Base-by-base conservation (phyloP, 2,113 vertebrate genomes). In the Tragelaphus strepsiceros region DNA sequence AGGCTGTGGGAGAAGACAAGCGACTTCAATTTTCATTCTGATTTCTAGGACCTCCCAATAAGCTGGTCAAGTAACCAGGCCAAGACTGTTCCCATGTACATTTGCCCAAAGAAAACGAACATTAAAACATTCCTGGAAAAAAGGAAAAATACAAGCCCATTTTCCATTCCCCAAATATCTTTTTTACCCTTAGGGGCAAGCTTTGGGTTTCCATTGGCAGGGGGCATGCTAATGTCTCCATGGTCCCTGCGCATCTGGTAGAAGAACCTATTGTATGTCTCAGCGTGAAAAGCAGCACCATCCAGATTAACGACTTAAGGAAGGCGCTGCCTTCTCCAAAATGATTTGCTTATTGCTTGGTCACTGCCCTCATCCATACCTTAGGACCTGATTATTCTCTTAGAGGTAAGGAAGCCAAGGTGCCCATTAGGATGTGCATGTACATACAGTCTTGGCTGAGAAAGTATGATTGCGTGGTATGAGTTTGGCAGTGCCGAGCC, bases 21-120 rank as follows among this genome's bases (percentile, higher is more conserved):
- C 46, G 53, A 93, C 83, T 97, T 93, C 86, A 94, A 95, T 93
- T 98, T 98, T 97, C 84, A 97, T 58, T 97, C 81, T 0, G 16
- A 96, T 96, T 97, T 96, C 96, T 96, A 87, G 84, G 98, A 98
- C 98, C 98, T 97, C 98, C 97, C 98, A 98, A 94, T 80, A 97
- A 97, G 97, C 81, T 97, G 96, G 98, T 97, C 97, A 94, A 96
- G 90, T 88, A 98, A 94, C 62, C 91, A 92, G 90, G 91, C 98
- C 96, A 95, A 98, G 95, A 96, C 91, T 91, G 96, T 97, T 97
- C 95, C 93, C 91, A 91, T 84, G 83, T 49, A 95, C 22, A 90
- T 77, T 88, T 97, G 89, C 97, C 98, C 97, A 98, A 97, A 96
- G 96, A 98, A 98, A 98, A 97, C 51, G 26, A 90, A 97, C 96